Conservation (phyloP, 2,888 invertebrate genomes). For the Cerastis rubricosa region DNA sequence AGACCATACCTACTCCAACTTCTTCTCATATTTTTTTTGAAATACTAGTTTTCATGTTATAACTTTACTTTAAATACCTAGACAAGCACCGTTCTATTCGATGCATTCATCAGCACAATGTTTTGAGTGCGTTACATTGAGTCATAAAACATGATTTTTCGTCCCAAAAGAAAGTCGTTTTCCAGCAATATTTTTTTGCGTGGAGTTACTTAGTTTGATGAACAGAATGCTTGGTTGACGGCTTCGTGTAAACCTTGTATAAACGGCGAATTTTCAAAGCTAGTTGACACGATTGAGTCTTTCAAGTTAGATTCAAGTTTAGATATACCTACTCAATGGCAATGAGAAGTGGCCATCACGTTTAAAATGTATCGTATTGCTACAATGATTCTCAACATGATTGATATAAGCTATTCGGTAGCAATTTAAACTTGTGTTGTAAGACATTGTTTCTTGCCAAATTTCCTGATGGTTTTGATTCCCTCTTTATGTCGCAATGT, state of each 20-base stretch:
- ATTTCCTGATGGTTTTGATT: too few relatives aligned
- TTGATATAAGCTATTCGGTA: neutral
- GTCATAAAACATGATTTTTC: neutral
- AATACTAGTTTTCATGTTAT: neutral
- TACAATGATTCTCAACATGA: neutral
- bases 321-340: neutral
- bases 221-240: neutral
- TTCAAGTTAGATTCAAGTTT: neutral
- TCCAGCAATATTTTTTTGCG: neutral
- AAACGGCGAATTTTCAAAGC: neutral
- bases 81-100: too few relatives aligned
- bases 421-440: too few relatives aligned
- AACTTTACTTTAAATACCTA: neutral
- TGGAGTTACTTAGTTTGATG: neutral
- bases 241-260: neutral
- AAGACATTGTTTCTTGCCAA: too few relatives aligned
- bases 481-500: too few relatives aligned
- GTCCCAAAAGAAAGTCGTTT: neutral
- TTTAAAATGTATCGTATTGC: neutral
- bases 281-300: neutral
- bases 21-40: neutral
- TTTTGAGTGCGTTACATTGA: too few relatives aligned
- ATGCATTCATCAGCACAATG: too few relatives aligned
- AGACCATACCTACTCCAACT: neutral
- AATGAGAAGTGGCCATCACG: neutral